Evolutionary conservation across 2,888 invertebrate genomes (phyloP).

Genomic region (Mythimna albipuncta): DNA sequence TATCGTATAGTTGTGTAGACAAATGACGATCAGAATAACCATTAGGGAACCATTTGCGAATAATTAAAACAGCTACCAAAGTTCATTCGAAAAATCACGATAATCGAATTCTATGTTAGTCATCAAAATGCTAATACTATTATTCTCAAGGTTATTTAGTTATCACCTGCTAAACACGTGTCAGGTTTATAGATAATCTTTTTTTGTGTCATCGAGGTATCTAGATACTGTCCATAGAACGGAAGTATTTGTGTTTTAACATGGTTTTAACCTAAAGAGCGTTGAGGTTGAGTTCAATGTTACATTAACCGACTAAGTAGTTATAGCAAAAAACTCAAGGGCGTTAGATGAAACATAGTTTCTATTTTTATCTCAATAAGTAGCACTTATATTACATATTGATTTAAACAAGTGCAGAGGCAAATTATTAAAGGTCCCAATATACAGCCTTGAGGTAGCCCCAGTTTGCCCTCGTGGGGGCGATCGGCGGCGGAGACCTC

Average conservation of each 20-base stretch:
- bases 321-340: constrained; percentile 30
- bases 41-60: too few species aligned
- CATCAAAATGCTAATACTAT: not conserved
- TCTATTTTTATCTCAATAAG: not conserved
- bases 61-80: too few species aligned
- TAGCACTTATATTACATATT: not conserved
- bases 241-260: not conserved
- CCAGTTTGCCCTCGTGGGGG: too few species aligned
- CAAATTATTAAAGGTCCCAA: not conserved
- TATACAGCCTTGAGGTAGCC: not conserved
- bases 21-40: too few species aligned
- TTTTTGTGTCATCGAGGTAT: not conserved
- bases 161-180: not conserved
- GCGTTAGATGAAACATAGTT: constrained; percentile 2
- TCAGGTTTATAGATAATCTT: not conserved
- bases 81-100: too few species aligned
- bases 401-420: not conserved
- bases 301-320: constrained; percentile 19
- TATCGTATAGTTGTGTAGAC: too few species aligned
- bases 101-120: not conserved
- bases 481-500: too few species aligned
- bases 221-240: not conserved
- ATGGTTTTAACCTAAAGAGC: not conserved
- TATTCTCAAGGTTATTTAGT: not conserved
- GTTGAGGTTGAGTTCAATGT: constrained; percentile 36